A percentile compares a stretch with the other conserved stretches of the same genome.
phyloP scores from a whole-genome alignment of 1,140 invertebrate genomes.

The Trichonephila inaurata region DNA sequence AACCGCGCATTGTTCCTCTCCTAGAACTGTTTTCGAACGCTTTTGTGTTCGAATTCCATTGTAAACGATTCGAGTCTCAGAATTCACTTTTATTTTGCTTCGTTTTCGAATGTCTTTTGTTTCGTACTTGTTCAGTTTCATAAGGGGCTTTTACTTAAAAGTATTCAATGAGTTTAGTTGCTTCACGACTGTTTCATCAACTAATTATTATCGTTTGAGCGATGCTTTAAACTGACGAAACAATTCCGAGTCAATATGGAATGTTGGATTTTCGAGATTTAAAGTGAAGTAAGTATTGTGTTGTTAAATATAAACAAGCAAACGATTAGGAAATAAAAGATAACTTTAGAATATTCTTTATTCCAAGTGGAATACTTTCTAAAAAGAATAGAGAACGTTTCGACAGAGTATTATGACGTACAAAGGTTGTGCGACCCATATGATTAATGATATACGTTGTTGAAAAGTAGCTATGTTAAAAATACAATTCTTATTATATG shows the following conservation, averaged over 20 bases:
- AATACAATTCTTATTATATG: too few relatives aligned
- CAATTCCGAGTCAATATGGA: background rate
- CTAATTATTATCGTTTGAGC: background rate
- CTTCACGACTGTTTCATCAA: background rate
- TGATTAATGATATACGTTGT: too few relatives aligned
- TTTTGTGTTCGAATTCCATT: background rate
- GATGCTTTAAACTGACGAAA: background rate
- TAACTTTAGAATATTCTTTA: background rate
- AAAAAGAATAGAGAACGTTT: background rate
- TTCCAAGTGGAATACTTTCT: background rate
- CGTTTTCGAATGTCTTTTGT: slow-evolving; percentile 2
- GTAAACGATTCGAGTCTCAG: background rate
- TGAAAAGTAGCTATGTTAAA: too few relatives aligned
- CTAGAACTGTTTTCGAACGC: background rate
- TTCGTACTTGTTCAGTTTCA: background rate
- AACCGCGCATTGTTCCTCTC: background rate
- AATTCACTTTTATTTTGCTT: background rate
- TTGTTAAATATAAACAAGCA: slow-evolving; percentile 10
- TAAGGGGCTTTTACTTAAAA: background rate
- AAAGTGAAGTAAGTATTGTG: background rate
- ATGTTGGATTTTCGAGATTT: background rate
- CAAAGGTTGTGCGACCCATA: too few relatives aligned
- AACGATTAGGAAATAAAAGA: background rate
- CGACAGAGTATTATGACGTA: too few relatives aligned
- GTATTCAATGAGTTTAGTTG: background rate